Base-by-base conservation (phyloP, 2,113 vertebrate species). In the Rhinoderma darwinii region DNA sequence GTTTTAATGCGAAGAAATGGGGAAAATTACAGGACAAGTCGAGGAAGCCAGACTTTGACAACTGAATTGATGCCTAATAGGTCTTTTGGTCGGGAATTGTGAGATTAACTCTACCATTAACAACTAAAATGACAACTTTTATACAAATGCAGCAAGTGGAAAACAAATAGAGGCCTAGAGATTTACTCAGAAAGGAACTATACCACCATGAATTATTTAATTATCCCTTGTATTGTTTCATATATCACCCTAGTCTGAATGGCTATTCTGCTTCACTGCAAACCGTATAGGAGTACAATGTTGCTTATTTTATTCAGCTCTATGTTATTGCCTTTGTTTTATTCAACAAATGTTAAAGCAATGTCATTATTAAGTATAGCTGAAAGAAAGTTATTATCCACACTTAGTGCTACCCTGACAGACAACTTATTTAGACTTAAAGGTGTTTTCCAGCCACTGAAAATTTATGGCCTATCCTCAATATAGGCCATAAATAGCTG, bases 11-110 rank as follows among this genome's bases (percentile, higher is more conserved):
- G 20, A 88, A 88, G 39, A 82, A 78, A 9, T 77, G 9, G 0
- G 88, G 90, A 89, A 87, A 30, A 3, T 51, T 72, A 77, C 27
- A 89, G 88, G 82, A 25, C 66, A 59, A 74, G 72, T 82, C 41
- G 27, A 74, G 72, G 78, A 87, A 74, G 20, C 51, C 72, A 68
- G 84, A 81, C 20, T 61, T 61, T 54, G 44, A 81, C 66, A 81
- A 87, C 66, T 82, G 66, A 87, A 68, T 74, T 74, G 66, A 73
- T 87, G 47, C 77, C 32, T 54, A 82, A 87, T 87, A 51, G 76
- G 77, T 72, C 77, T 81, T n/a, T 81, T 73, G 77, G 37, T 72
- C 4, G 9, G 54, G 27, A 81, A 72, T 81, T 15, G 20, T 68
- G 32, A 70, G 15, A 81, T 81, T 66, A 78, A 86, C 37, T 72